Evolutionary conservation across 2,113 vertebrate species (phyloP).

Genomic region (Aptenodytes forsteri): DNA sequence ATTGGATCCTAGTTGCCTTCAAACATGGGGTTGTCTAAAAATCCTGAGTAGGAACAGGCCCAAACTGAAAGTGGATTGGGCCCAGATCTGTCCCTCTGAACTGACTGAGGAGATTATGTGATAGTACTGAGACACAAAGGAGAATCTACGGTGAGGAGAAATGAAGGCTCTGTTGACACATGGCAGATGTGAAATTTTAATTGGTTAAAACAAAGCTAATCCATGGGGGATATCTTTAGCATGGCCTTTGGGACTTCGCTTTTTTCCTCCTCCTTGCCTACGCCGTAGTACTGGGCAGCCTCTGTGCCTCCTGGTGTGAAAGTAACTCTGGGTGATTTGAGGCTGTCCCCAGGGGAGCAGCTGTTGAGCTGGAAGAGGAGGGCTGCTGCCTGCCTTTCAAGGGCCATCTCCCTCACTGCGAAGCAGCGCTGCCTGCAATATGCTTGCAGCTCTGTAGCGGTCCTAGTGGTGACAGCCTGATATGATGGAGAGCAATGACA

Average conservation of each 20-base stretch:
- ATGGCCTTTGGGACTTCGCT: background rate
- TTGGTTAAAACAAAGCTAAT: background rate
- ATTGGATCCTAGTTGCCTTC: background rate
- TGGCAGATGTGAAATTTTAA: conserved; percentile 24
- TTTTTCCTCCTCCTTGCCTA: background rate
- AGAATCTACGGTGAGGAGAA: background rate
- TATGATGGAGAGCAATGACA: background rate
- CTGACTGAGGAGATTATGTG: background rate
- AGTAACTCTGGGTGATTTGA: background rate
- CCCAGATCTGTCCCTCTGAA: background rate
- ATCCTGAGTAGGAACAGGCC: background rate
- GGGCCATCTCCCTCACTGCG: background rate
- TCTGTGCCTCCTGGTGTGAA: background rate
- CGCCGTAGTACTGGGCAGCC: rapidly evolving
- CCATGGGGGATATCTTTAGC: background rate
- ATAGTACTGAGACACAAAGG: background rate
- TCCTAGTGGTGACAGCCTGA: background rate
- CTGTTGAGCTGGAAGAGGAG: background rate
- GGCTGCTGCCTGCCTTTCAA: background rate
- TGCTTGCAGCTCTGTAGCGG: background rate
- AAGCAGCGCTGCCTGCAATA: background rate
- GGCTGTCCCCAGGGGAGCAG: background rate
- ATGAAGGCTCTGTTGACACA: background rate
- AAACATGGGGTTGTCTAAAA: background rate
- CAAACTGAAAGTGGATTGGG: background rate